Evolutionary conservation across 2,888 invertebrate genomes (phyloP), one percentile per base, ranked within the genome.

Genomic region (Beris morrisii): DNA sequence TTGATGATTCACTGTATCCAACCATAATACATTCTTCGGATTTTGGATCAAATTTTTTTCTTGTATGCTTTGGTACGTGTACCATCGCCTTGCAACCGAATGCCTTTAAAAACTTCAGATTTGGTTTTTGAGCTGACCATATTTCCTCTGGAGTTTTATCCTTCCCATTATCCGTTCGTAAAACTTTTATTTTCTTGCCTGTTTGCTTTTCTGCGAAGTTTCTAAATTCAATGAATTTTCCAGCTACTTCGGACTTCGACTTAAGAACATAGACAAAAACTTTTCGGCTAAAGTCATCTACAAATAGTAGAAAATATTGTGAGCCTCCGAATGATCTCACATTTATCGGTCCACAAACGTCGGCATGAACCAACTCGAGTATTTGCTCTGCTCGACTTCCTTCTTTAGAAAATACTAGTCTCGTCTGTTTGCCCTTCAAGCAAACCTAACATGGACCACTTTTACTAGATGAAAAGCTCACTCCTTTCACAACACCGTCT

Each of bases 281-380:
- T 66, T 69, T 71, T 4, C 71, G 45, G 7, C 69, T 69, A 32
- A 54, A 71, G 67, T 78, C 77, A 72, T 80, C 79, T 58, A 77
- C 73, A 63, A 79, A 77, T 2, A 73, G 76, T n/a, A 78, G 56
- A 52, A 78, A 75, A 67, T 77, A 79, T 61, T 69, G 74, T 3
- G 71, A 70, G 4, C 77, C 76, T n/a, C 74, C 75, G 12, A 72
- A 63, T 0, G 78, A 79, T 38, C 66, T 64, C 11, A 69, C 70
- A 65, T 74, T 73, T 73, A 78, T 75, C 30, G 77, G 77, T 15
- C 78, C 78, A 70, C 77, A 76, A 4, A 79, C 68, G 70, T 79
- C 79, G 4, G 75, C 67, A 63, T 78, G 77, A 4, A 79, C 65
- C 22, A 77, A 28, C 32, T 77, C 75, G 43, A 79, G 66, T 38